phyloP scores from a whole-genome alignment of 2,797 vertebrate genomes.

The Setipinna tenuifilis region DNA sequence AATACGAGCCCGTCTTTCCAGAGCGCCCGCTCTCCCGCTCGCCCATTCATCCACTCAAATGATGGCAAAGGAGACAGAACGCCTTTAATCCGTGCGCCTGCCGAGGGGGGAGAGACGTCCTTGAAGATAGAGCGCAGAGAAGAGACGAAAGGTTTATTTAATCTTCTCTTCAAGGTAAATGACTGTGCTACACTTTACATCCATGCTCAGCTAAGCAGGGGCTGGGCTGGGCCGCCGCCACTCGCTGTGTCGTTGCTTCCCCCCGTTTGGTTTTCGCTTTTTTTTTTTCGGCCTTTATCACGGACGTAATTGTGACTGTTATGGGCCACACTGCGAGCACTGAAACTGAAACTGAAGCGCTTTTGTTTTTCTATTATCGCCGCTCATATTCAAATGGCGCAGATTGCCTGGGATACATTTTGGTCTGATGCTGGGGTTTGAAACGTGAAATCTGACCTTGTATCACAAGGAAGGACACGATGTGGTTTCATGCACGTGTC shows the following conservation, averaged over 20 bases:
- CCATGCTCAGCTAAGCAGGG: not conserved
- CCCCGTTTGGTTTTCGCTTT: too few relatives aligned
- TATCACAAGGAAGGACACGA: not conserved
- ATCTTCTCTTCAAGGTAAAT: constrained; percentile 75
- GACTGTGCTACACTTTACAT: constrained; percentile 56
- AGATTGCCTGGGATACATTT: not conserved
- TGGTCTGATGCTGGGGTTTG: not conserved
- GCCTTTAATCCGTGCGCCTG: constrained; percentile 45
- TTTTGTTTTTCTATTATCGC: not conserved
- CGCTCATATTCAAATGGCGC: not conserved
- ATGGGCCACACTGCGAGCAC: not conserved
- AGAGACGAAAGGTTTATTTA: constrained; percentile 75
- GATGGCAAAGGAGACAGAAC: constrained; percentile 64
- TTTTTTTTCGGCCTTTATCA: too few relatives aligned
- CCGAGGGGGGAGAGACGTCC: constrained; percentile 41
- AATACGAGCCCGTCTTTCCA: constrained; percentile 61
- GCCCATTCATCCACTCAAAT: constrained; percentile 60
- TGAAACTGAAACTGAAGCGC: not conserved
- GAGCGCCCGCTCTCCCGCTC: constrained; percentile 58
- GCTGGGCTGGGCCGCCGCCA: not conserved
- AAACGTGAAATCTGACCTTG: not conserved
- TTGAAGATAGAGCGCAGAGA: constrained; percentile 50
- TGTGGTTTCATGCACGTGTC: too few relatives aligned
- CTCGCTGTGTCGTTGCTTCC: too few relatives aligned
- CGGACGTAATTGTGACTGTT: not conserved